Base-by-base conservation (phyloP, 2,797 vertebrate genomes). In the Lepilemur septentrionalis region DNA sequence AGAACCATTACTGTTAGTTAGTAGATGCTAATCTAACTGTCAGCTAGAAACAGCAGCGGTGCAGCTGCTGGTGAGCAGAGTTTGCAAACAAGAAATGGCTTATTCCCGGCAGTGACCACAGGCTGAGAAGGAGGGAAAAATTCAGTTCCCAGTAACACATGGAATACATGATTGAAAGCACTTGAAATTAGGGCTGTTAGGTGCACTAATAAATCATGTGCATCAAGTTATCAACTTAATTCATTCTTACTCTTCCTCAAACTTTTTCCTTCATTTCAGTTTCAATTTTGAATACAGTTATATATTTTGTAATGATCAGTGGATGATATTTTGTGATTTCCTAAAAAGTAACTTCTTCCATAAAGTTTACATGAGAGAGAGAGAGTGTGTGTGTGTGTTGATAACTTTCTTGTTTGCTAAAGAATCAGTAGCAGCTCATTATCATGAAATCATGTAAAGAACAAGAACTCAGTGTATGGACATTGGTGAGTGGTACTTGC, bases 251-350 rank as follows among this genome's bases (percentile, higher is more conserved):
- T 94, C 23, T 78, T 90, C 46, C 70, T 95, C 70, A 78, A 52
- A 73, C 17, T n/a, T 90, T 92, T 70, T 65, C 22, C 65, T 94
- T 94, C 65, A 10, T 75, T 87, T 95, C 41, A 80, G n/a, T 76
- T 93, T 86, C 7, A 5, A 4, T 83, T 52, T 90, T 76, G 10
- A 85, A 30, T 57, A 75, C 9, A n/a, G 8, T 43, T 91, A 67
- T 8, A 11, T 25, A 35, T 57, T 69, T 86, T 69, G 2, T 70
- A 55, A 23, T 32, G 63, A 32, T 69, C 32, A 18, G 32, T 67
- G 23, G 59, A 55, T 65, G 41, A 63, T 18, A 83, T 23, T 43
- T 89, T 83, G 12, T 86, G 41, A 75, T 91, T 82, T 69, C 25
- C 75, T 65, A 76, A 41, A 73, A 85, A 72, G 52, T 65, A 59